Conservation (phyloP, 2,888 invertebrate genomes). For the Odontothrips loti region DNA sequence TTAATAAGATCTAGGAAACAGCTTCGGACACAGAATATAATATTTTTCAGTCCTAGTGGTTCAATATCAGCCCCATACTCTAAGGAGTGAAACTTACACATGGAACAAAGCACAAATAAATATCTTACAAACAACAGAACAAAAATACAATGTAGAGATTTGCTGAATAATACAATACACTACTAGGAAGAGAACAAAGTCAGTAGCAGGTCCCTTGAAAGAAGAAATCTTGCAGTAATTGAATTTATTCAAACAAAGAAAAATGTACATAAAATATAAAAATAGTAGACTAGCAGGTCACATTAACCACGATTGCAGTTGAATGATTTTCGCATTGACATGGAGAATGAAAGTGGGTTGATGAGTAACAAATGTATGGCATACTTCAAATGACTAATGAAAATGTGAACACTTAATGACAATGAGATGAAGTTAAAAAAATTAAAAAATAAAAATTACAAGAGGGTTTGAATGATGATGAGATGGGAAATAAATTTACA, state of each 20-base stretch:
- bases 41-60: too few species aligned
- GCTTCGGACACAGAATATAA: too few species aligned
- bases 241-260: neutral
- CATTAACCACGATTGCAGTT: slow-evolving; percentile 2
- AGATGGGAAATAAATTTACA: neutral
- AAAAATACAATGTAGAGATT: neutral
- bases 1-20: neutral
- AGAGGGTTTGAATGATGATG: neutral
- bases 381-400: too few species aligned
- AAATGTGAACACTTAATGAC: neutral
- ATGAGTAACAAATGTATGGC: too few species aligned
- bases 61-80: too few species aligned
- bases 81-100: neutral
- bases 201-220: neutral
- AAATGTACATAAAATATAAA: slow-evolving; percentile 8
- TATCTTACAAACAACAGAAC: neutral
- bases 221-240: neutral
- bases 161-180: neutral
- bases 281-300: slow-evolving; percentile 12
- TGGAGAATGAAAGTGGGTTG: neutral
- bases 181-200: neutral
- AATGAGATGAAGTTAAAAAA: neutral
- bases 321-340: neutral
- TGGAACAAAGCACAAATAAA: neutral
- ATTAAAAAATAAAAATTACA: neutral